phyloP scores from a whole-genome alignment of 2,888 invertebrate species.

The Imbricaverruca yamaguchii region DNA sequence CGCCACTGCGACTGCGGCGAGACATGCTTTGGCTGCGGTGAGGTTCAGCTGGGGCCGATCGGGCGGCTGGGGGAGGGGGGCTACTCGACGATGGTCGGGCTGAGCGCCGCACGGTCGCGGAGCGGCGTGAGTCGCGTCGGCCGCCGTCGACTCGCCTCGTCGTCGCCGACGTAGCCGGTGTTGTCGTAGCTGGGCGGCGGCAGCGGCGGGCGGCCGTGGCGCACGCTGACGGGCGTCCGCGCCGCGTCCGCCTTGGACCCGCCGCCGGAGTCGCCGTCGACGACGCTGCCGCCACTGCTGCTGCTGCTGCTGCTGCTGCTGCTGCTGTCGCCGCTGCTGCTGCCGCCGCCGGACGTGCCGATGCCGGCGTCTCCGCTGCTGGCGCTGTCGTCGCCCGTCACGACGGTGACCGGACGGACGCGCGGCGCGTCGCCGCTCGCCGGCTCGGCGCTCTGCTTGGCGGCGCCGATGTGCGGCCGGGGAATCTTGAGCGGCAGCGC shows the following conservation, averaged over 20 bases:
- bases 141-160: neutral
- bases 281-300: neutral
- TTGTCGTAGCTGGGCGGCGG: neutral
- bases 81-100: no score
- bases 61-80: no score
- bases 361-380: neutral
- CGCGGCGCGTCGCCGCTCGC: no score
- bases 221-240: neutral
- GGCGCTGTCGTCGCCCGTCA: neutral
- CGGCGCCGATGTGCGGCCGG: slow-evolving; percentile 25
- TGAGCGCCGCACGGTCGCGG: neutral
- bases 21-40: no score
- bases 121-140: neutral
- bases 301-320: neutral
- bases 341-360: neutral
- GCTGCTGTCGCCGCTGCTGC: neutral
- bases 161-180: neutral
- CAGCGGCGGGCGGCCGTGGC: no score
- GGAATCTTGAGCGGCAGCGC: slow-evolving; percentile 26
- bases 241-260: neutral
- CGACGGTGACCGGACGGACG: neutral
- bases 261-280: neutral
- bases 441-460: neutral
- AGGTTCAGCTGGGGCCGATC: no score
- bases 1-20: no score